Conservation (phyloP, 1,140 invertebrate species). For the Cydia splendana region DNA sequence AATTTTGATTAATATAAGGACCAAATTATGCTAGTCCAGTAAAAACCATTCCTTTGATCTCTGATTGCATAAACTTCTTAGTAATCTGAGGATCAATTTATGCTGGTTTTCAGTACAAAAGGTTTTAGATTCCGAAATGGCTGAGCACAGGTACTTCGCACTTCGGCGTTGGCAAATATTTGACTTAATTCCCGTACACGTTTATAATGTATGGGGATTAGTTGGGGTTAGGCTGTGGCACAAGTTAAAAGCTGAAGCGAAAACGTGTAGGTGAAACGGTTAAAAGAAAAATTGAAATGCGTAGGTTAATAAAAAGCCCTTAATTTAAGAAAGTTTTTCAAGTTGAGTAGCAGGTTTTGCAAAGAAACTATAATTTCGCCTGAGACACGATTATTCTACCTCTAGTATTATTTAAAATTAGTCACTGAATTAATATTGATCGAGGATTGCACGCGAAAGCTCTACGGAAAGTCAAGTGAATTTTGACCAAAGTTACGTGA, state of each 20-base stretch:
- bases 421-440: no score
- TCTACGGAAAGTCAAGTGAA: no score
- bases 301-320: no score
- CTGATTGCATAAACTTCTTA: not conserved
- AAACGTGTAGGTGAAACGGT: no score
- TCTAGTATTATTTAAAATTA: no score
- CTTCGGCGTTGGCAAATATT: slow-evolving; percentile 14
- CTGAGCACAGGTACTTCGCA: slow-evolving; percentile 4
- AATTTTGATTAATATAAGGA: not conserved
- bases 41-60: not conserved
- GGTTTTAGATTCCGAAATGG: not conserved
- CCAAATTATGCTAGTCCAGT: not conserved
- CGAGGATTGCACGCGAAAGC: no score
- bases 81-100: not conserved
- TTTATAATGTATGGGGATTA: slow-evolving; percentile 9
- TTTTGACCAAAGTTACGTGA: no score
- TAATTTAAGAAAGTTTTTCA: no score
- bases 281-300: no score
- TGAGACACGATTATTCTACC: no score
- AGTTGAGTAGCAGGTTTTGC: no score
- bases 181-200: slow-evolving; percentile 9
- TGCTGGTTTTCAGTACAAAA: not conserved
- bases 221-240: not conserved
- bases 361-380: no score
- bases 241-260: not conserved